A percentile compares a stretch with the other conserved stretches of the same genome.
These are phyloP conservation scores for Oostethus manadensis DNA, from an alignment of 2,113 vertebrate genomes.

Conservation along the genomic window DNA sequence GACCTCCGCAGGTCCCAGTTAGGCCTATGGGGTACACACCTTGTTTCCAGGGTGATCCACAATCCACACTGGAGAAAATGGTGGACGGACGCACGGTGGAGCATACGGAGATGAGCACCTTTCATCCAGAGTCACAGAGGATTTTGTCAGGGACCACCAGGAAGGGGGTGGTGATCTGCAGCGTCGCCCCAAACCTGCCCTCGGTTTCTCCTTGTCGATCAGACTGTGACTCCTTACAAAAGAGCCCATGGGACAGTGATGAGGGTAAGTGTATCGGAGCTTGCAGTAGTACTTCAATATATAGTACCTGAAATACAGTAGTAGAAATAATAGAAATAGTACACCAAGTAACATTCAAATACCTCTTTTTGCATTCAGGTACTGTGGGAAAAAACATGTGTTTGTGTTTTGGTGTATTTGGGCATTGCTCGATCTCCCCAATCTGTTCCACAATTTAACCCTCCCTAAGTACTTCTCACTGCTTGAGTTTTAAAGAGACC, in stretches of 20 bases:
- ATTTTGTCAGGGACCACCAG: constrained; percentile 79
- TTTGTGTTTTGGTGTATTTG: too few relatives aligned
- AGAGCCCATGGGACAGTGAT: constrained; percentile 85
- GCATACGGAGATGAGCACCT: constrained; percentile 95
- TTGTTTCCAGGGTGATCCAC: constrained; percentile 87
- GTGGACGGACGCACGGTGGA: constrained; percentile 80
- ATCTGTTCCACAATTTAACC: too few relatives aligned
- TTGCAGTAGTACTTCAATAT: too few relatives aligned
- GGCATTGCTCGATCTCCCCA: too few relatives aligned
- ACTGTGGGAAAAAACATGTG: too few relatives aligned
- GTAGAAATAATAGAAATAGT: too few relatives aligned
- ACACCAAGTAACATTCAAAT: too few relatives aligned
- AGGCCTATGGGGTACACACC: constrained; percentile 95
- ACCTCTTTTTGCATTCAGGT: too few relatives aligned
- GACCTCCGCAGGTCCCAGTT: constrained; percentile 89
- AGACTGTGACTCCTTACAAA: constrained; percentile 89
- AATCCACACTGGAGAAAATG: constrained; percentile 86
- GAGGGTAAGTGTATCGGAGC: constrained; percentile 71
- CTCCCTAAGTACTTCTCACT: too few relatives aligned
- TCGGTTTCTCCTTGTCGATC: constrained; percentile 86
- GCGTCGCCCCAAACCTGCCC: constrained; percentile 90
- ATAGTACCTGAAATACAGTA: too few relatives aligned
- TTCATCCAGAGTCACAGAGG: constrained; percentile 89
- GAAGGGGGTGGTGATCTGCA: constrained; percentile 91
- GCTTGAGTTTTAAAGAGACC: too few relatives aligned